Evolutionary conservation across 2,113 vertebrate species (phyloP).

Genomic region (Pungitius pungitius): DNA sequence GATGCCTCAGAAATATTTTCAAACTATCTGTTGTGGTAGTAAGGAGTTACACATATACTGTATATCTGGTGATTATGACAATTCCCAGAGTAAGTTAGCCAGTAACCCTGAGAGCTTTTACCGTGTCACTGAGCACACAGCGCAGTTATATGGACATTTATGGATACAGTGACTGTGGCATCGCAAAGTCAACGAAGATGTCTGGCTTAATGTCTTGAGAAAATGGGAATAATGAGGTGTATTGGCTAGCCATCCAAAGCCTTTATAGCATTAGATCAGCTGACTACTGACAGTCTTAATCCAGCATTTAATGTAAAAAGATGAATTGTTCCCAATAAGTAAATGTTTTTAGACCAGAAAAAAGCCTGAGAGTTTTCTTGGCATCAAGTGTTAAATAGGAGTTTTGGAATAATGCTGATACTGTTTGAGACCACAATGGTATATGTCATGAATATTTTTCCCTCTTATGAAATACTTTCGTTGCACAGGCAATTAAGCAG

Average conservation of each 20-base stretch:
- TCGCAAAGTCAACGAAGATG: constrained; percentile 34
- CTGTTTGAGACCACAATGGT: neutral
- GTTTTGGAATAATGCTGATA: constrained; percentile 4
- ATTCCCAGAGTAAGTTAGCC: constrained; percentile 30
- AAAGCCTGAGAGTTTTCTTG: neutral
- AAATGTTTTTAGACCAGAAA: neutral
- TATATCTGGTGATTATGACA: constrained; percentile 22
- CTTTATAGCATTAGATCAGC: constrained; percentile 7
- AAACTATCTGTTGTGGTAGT: constrained; percentile 11
- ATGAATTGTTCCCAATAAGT: neutral
- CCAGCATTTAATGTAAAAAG: neutral
- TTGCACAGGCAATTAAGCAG: constrained; percentile 35
- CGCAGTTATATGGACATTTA: constrained; percentile 11
- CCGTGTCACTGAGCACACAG: neutral
- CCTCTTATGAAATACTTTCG: constrained; percentile 25
- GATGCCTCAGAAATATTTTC: constrained; percentile 6
- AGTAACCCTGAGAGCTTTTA: constrained; percentile 32
- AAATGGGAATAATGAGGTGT: constrained; percentile 31
- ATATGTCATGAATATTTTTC: neutral
- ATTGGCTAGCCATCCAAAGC: constrained; percentile 21
- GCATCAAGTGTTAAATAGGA: neutral
- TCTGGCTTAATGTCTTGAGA: constrained; percentile 22
- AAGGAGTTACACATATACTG: constrained; percentile 39
- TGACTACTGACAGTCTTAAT: constrained; percentile 20
- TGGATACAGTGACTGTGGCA: constrained; percentile 23